Evolutionary conservation across 2,888 invertebrate species (phyloP), one percentile per base, ranked within the genome.

Genomic region (Heliconius aoede): DNA sequence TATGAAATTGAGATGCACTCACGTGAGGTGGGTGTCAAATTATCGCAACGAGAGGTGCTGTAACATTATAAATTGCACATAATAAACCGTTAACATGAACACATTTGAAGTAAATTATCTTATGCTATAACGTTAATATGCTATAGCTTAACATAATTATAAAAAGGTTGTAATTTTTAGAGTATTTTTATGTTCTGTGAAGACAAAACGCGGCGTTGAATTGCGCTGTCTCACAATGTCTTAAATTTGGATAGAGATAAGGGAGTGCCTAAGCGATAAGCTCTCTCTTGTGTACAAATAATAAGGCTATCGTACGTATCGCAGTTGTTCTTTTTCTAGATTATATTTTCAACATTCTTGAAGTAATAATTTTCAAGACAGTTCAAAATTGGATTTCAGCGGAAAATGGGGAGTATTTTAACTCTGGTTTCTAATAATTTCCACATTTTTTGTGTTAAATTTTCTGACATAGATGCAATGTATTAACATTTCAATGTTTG

Each of bases 11-110:
- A 74, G 74, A 71, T 40, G 32, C 65, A 36, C 51, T 62, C 55
- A 30, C 68, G 46, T 58, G 62, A 24, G 28, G 78, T 76, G 78
- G 79, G 79, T 79, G 78, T 79, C 73, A 78, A 74, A 78, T 73
- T 73, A 69, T 71, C 40, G 64, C 76, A 76, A 79, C 76, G 58
- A 78, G 76, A 78, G 60, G 74, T 76, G 73, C 78, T 62, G 79
- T 78, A 76, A 73, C 74, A 64, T 78, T 71, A 78, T 72, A 76
- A 78, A 78, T 78, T 72, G 30, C 76, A 60, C 13, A 69, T 72
- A 72, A 72, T 78, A 78, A 77, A 68, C 71, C 62, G 67, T 55
- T 24, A 65, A 65, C 73, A 28, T 67, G 28, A 58, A 74, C 61
- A 55, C n/a, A 36, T 65, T 28, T 55, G 21, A 51, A 18, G 68